Conservation (phyloP, 2,113 vertebrate species). For the Zosterops borbonicus region DNA sequence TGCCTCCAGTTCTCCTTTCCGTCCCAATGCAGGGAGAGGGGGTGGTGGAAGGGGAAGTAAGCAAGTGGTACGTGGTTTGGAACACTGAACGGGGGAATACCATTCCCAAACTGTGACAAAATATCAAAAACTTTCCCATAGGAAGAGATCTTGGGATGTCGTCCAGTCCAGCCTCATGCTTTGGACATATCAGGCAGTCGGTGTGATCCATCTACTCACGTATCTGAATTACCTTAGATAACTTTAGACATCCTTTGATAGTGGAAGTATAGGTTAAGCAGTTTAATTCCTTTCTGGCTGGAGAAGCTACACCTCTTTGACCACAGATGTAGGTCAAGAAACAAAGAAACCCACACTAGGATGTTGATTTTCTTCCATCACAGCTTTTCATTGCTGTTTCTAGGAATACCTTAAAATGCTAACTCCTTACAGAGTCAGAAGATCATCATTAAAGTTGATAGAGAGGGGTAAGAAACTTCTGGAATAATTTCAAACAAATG, state of each 20-base stretch:
- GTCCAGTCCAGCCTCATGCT: background rate
- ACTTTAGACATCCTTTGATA: background rate
- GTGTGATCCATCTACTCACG: background rate
- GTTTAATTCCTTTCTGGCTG: background rate
- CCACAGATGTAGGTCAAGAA: background rate
- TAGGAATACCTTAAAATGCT: background rate
- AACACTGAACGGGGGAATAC: background rate
- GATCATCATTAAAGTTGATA: background rate
- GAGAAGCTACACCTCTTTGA: background rate
- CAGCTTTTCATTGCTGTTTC: background rate
- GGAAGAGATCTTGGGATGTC: background rate
- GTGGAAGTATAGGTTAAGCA: background rate
- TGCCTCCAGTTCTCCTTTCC: background rate
- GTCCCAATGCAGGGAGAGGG: background rate
- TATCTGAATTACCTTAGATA: background rate
- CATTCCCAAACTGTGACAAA: background rate
- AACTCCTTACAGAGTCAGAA: background rate
- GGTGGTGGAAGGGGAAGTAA: background rate
- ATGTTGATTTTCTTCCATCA: background rate
- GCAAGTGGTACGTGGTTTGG: rapidly evolving
- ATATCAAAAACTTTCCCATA: background rate
- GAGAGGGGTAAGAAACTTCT: background rate
- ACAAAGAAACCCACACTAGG: background rate
- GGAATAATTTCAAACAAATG: background rate
- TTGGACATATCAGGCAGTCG: background rate